phyloP scores from a whole-genome alignment of 2,888 invertebrate genomes.

The Adelphocoris suturalis region DNA sequence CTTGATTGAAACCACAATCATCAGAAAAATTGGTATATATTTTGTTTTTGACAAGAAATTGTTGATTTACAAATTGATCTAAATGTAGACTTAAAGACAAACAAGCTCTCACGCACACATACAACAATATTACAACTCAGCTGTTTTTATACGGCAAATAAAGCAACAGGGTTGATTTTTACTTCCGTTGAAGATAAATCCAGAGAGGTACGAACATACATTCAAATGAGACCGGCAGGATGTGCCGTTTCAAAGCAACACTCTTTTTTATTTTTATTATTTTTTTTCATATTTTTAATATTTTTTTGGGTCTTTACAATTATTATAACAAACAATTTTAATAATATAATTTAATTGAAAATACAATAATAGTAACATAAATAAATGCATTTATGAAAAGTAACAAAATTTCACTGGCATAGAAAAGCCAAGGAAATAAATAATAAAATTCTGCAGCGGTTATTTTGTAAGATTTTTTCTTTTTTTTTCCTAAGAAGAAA shows the following conservation, averaged over 20 bases:
- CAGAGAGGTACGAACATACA: conserved; percentile 73
- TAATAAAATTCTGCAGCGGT: conserved; percentile 65
- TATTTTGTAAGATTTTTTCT: conserved; percentile 49
- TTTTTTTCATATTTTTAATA: conserved; percentile 70
- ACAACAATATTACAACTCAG: conserved; percentile 75
- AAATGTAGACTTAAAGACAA: conserved; percentile 75
- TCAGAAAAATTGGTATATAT: conserved; percentile 76
- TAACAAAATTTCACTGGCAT: conserved; percentile 72
- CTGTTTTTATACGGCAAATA: conserved; percentile 72
- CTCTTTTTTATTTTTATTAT: conserved; percentile 69
- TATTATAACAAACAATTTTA: conserved; percentile 70
- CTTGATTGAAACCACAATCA: conserved; percentile 31
- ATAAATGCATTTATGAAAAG: conserved; percentile 74
- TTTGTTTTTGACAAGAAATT: conserved; percentile 76
- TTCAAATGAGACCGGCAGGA: conserved; percentile 73
- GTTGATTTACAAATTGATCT: conserved; percentile 76
- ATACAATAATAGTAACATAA: conserved; percentile 74
- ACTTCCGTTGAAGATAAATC: conserved; percentile 71
- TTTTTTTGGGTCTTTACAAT: conserved; percentile 72
- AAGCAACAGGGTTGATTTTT: conserved; percentile 72
- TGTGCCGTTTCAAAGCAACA: conserved; percentile 72
- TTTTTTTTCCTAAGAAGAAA: conserved; percentile 60
- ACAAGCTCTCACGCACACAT: conserved; percentile 75
- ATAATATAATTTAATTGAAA: conserved; percentile 71
- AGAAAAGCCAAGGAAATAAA: conserved; percentile 66